phyloP scores from a whole-genome alignment of 2,113 vertebrate species.

The Chloebia gouldiae region DNA sequence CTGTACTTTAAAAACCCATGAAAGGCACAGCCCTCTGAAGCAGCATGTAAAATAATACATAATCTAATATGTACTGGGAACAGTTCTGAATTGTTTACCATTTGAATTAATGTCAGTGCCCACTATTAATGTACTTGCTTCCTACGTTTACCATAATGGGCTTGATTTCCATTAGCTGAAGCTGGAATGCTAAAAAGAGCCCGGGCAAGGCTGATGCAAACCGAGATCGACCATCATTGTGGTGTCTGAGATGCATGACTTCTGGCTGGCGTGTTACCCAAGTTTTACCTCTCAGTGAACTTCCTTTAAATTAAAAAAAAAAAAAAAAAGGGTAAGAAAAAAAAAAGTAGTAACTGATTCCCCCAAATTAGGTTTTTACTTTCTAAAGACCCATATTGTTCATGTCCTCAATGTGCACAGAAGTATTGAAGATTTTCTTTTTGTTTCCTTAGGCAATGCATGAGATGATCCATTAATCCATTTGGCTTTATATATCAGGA shows the following conservation, averaged over 20 bases:
- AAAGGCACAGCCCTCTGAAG: background rate
- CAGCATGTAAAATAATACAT: constrained; percentile 17
- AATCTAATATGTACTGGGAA: constrained; percentile 5
- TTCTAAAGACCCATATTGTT: constrained; percentile 78
- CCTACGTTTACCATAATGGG: constrained; percentile 60
- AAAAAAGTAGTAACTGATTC: constrained; percentile 74
- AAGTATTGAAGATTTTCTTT: constrained; percentile 79
- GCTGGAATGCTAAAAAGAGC: constrained; percentile 44
- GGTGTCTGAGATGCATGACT: background rate
- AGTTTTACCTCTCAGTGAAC: constrained; percentile 66
- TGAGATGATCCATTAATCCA: constrained; percentile 77
- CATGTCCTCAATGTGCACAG: constrained; percentile 71
- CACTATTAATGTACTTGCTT: constrained; percentile 63
- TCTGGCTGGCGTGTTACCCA: constrained; percentile 36
- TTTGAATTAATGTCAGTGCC: constrained; percentile 58
- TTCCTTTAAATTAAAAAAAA: background rate
- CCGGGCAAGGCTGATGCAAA: constrained; percentile 44
- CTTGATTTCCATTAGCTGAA: constrained; percentile 66
- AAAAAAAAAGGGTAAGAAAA: background rate
- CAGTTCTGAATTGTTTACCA: constrained; percentile 59
- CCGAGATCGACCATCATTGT: constrained; percentile 10
- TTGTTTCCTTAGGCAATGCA: constrained; percentile 78
- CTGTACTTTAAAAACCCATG: background rate
- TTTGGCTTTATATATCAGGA: constrained; percentile 78
- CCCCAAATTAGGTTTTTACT: constrained; percentile 76